Percentiles rank a stretch among this genome's conserved stretches.
Conservation (phyloP, 2,113 vertebrate species). For the Pipra filicauda region DNA sequence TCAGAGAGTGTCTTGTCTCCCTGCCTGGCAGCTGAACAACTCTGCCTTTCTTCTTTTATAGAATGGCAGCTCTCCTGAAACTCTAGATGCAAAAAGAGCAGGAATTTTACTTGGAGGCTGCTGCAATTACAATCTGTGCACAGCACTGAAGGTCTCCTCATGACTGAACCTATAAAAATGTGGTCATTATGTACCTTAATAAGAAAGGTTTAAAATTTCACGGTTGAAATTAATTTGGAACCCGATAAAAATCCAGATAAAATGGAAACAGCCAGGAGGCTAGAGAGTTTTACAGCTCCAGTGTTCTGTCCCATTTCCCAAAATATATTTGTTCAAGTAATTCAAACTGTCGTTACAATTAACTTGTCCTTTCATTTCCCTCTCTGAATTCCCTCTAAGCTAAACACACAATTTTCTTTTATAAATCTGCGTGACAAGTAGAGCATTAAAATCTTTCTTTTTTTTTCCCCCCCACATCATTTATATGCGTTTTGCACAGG, state of each 20-base stretch:
- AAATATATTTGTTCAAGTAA: constrained; percentile 59
- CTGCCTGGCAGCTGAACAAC: neutral
- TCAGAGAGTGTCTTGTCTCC: neutral
- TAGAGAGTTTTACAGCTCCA: constrained; percentile 7
- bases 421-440: constrained; percentile 55
- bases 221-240: neutral
- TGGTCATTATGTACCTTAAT: constrained; percentile 25
- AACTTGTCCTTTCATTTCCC: constrained; percentile 49
- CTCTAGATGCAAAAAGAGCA: neutral
- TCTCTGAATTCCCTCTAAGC: constrained; percentile 31
- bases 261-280: neutral
- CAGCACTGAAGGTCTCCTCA: neutral
- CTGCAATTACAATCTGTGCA: neutral
- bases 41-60: neutral
- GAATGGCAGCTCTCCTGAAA: neutral
- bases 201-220: neutral
- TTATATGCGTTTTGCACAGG: neutral
- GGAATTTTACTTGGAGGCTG: neutral
- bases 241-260: constrained; percentile 17
- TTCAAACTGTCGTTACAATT: constrained; percentile 47
- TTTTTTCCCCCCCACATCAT: neutral
- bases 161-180: neutral
- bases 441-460: constrained; percentile 18
- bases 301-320: constrained; percentile 23
- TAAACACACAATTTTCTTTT: constrained; percentile 50